Evolutionary conservation across 2,113 vertebrate genomes (phyloP).

Genomic region (Dascyllus trimaculatus): DNA sequence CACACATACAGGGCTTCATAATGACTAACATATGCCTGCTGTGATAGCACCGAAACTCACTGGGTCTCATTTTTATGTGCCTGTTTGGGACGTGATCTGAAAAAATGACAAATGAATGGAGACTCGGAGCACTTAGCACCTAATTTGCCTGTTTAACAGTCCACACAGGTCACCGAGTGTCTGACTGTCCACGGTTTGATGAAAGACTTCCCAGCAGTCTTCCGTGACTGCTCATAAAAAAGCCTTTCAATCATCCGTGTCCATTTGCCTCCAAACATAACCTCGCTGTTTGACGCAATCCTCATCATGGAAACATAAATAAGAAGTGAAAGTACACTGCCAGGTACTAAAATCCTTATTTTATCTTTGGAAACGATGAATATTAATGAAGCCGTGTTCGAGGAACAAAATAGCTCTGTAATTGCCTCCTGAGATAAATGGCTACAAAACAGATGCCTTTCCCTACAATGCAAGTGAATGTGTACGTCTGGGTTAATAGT

Average conservation of each 20-base stretch:
- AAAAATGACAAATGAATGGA: conserved; percentile 31
- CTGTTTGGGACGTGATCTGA: conserved; percentile 13
- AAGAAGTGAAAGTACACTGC: conserved; percentile 1
- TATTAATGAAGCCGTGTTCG: conserved; percentile 45
- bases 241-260: conserved; percentile 49
- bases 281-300: background rate
- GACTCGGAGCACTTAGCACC: conserved; percentile 35
- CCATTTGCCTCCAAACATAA: conserved; percentile 45
- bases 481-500: conserved; percentile 3
- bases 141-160: conserved; percentile 52
- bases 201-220: conserved; percentile 30
- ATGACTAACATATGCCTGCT: background rate
- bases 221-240: conserved; percentile 46
- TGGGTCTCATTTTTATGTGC: conserved; percentile 9
- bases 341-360: conserved; percentile 37
- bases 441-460: conserved; percentile 33
- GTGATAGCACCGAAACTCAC: background rate
- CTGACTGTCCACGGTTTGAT: conserved; percentile 49
- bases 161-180: conserved; percentile 57
- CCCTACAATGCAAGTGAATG: background rate
- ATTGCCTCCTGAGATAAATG: conserved; percentile 47
- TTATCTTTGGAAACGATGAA: conserved; percentile 36
- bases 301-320: conserved; percentile 30
- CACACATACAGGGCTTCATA: background rate
- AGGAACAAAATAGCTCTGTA: conserved; percentile 39